Base-by-base conservation (phyloP, 2,113 vertebrate species). In the Phaethornis superciliosus region DNA sequence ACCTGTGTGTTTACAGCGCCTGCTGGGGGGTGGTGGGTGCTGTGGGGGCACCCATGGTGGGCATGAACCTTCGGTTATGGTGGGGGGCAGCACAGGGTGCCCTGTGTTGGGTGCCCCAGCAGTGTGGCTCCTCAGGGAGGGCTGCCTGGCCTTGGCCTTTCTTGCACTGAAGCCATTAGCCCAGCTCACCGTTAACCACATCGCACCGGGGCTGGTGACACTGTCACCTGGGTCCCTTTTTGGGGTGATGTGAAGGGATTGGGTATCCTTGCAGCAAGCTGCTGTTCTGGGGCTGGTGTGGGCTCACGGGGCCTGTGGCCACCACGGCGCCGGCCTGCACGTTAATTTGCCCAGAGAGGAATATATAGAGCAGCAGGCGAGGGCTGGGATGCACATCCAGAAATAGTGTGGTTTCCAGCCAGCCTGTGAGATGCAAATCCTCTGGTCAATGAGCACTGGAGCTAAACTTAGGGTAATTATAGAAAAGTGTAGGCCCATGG, bases 351-450 rank as follows among this genome's bases (percentile, higher is more conserved):
- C 59, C 8, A 3, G 91, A 37, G 60, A 67, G 56, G 65, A 72
- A 81, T 79, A 70, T 58, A 15, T 8, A 67, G 83, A 88, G 67
- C 35, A 6, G 52, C 9, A 20, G 52, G 58, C 2, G 3, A 85
- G 90, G 91, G 80, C 90, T 78, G 75, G 93, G 82, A 92, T 4
- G 19, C 3, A 2, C 6, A 6, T 80, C 95, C 94, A 88, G 88
- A 79, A 94, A 79, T 82, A 40, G 80, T 91, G 95, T 94, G 96
- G 95, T 96, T 97, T 96, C 60, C 64, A 86, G 79, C 65, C 30
- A 1, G 92, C 63, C 81, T 76, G 71, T 80, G 83, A 89, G 89
- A 96, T 96, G 96, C 90, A 95, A 95, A 92, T 88, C 42, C 10
- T 69, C 76, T 85, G 89, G 94, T 85, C 95, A 88, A 16, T 8